phyloP scores from a whole-genome alignment of 1,140 invertebrate species.

The Paraescarpia echinospica region DNA sequence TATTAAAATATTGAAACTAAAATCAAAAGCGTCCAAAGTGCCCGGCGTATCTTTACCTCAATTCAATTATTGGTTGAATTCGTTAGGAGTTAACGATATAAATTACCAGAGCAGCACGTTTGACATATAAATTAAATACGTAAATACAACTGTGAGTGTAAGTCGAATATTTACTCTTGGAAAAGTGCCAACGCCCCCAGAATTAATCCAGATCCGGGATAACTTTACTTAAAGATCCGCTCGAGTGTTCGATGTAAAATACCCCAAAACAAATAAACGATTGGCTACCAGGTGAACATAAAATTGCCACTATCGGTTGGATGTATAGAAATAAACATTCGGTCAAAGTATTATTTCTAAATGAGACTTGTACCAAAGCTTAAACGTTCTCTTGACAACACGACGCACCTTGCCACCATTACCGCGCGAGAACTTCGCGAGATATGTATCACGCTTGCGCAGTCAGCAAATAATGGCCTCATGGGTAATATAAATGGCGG shows the following conservation, averaged over 20 bases:
- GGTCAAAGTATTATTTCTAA: not conserved
- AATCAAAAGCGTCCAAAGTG: too few relatives aligned
- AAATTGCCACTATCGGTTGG: not conserved
- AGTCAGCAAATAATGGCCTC: slow-evolving; percentile 16
- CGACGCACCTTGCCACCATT: slow-evolving; percentile 10
- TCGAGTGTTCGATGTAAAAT: not conserved
- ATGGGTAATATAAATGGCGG: slow-evolving; percentile 30
- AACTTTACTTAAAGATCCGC: not conserved
- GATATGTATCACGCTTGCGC: not conserved
- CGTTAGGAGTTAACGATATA: not conserved
- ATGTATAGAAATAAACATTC: not conserved
- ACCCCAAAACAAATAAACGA: not conserved
- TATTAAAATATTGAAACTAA: too few relatives aligned
- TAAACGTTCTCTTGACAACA: slow-evolving; percentile 8
- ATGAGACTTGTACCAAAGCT: not conserved
- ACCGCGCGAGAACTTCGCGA: not conserved
- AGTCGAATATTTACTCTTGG: not conserved
- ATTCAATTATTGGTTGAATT: not conserved
- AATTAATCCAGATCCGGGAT: not conserved
- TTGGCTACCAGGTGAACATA: not conserved
- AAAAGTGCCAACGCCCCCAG: not conserved
- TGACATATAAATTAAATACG: not conserved
- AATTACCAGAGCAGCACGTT: not conserved
- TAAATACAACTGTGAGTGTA: not conserved
- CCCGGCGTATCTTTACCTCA: too few relatives aligned